Evolutionary conservation across 2,113 vertebrate species (phyloP), one percentile per base, ranked within the genome.

Genomic region (Pterophyllum scalare): DNA sequence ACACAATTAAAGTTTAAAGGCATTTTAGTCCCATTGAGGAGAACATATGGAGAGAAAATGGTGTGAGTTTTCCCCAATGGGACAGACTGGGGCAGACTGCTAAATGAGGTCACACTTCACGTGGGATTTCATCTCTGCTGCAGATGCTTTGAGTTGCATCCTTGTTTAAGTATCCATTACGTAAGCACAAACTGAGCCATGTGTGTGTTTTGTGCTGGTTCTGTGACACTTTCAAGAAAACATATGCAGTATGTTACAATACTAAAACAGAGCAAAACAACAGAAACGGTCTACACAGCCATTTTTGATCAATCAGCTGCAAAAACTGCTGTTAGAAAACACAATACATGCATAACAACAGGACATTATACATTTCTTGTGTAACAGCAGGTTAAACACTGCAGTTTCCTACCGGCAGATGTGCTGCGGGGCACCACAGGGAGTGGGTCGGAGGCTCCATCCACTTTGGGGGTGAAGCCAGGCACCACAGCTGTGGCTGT

Each of bases 401-500:
- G 7, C 22, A 3, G 33, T 46, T 62, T 61, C 90, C n/a, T 93
- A 96, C 96, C 96, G 85, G 95, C 94, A 6, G 96, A 96, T 77
- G 93, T 91, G 91, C 95, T 96, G 79, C 95, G 96, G 1, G 97
- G 96, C 14, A 99, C 84, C 6, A 99, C 97, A 0, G 98, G 98
- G 9, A 99, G 94, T 0, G 96, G 98, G 90, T 99, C 97, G 0
- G 96, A 95, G n/a, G 96, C 96, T 24, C 95, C 96, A 8, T 97
- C 97, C 0, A 89, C 90, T 64, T 94, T 96, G n/a, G 97, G 96
- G 20, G 96, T 96, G 79, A 99, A 97, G 43, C 97, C 97, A 0
- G 98, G 97, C 83, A 99, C 98, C 0, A 96, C 97, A 0, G 97
- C 96, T 0, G 98, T 97, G 3, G 97, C 97, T 0, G 97, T 98